A percentile compares a stretch with the other conserved stretches of the same genome.
Conservation (phyloP, 2,888 invertebrate species). For the Sarcophaga variegata region DNA sequence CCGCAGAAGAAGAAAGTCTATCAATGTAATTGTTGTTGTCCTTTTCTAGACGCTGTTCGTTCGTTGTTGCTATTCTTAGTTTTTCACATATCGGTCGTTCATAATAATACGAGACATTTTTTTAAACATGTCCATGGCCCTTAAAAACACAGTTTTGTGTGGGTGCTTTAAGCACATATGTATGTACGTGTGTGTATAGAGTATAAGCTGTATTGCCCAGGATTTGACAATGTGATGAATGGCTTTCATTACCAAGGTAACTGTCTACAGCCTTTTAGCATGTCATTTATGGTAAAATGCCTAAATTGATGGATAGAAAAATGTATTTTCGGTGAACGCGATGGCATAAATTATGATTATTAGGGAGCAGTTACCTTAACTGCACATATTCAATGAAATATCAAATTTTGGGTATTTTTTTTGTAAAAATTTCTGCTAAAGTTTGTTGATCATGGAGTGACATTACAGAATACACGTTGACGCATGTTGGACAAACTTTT, state of each 20-base stretch:
- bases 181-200: not conserved
- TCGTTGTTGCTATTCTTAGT: not conserved
- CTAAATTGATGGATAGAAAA: slow-evolving; percentile 3
- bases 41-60: not conserved
- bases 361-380: too few species aligned
- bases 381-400: too few species aligned
- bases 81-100: not conserved
- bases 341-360: too few species aligned
- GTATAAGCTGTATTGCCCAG: not conserved
- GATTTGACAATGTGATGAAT: slow-evolving; percentile 39
- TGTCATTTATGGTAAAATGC: not conserved
- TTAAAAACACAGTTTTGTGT: not conserved
- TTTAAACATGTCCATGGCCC: not conserved
- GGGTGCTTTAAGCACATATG: not conserved
- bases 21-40: not conserved
- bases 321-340: too few species aligned
- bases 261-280: not conserved
- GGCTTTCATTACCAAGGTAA: slow-evolving; percentile 21
- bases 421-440: too few species aligned
- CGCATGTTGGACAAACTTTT: too few species aligned
- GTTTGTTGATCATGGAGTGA: too few species aligned
- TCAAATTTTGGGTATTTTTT: too few species aligned
- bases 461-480: too few species aligned
- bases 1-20: too few species aligned
- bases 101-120: slow-evolving; percentile 9